A percentile compares a stretch with the other conserved stretches of the same genome.
Conservation (phyloP, 2,113 vertebrate genomes). For the Vidua chalybeata region DNA sequence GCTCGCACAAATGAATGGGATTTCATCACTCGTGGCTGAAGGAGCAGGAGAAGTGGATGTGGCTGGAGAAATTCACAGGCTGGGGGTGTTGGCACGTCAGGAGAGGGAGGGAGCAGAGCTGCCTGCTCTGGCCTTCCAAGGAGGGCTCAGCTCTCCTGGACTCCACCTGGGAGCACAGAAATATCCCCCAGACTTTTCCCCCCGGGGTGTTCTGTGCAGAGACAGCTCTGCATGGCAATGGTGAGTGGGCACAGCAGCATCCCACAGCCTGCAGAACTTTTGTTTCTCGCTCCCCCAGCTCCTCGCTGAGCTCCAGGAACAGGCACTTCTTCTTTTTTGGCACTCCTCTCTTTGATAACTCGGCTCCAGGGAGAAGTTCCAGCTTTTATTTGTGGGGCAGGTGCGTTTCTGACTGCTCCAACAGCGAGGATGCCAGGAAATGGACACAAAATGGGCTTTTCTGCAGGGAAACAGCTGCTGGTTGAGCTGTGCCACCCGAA, state of each 20-base stretch:
- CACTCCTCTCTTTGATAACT: neutral
- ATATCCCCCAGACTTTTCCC: neutral
- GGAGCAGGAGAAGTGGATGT: neutral
- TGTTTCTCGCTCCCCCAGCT: neutral
- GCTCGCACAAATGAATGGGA: conserved; percentile 27
- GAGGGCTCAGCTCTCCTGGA: neutral
- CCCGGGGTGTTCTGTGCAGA: neutral
- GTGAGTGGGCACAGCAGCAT: conserved; percentile 5
- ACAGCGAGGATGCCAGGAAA: rapidly evolving
- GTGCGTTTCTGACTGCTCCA: rapidly evolving
- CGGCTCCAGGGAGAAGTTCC: neutral
- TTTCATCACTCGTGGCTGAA: conserved; percentile 31
- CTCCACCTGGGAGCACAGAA: neutral
- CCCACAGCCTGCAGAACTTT: neutral
- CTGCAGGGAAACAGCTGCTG: neutral
- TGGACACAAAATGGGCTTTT: neutral
- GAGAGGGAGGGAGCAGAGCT: neutral
- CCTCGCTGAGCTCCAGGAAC: neutral
- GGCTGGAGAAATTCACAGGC: neutral
- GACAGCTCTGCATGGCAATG: neutral
- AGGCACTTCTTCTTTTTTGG: neutral
- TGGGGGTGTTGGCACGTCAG: neutral
- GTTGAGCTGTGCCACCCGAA: neutral
- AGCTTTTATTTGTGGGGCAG: neutral
- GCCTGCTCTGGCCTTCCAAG: neutral